Evolutionary conservation across 2,888 invertebrate genomes (phyloP).

Genomic region (Microplitis deprimator): DNA sequence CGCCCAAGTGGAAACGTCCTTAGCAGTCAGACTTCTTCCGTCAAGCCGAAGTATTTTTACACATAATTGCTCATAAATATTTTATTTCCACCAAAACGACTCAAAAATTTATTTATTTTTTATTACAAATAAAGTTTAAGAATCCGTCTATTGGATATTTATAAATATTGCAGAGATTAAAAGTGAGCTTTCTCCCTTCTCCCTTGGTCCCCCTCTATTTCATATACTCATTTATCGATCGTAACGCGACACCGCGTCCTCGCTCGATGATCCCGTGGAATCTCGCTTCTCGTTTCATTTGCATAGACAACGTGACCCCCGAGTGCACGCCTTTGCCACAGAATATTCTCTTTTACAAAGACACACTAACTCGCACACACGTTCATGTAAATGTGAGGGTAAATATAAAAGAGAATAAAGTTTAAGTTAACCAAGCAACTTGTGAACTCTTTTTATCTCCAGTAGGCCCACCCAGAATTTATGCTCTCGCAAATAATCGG

Average conservation of each 20-base stretch:
- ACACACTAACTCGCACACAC: neutral
- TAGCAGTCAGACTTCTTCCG: conserved; percentile 26
- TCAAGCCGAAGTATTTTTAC: too few relatives aligned
- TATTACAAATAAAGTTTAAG: too few relatives aligned
- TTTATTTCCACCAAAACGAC: too few relatives aligned
- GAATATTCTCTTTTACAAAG: conserved; percentile 29
- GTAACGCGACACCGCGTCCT: conserved; percentile 43
- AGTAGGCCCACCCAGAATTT: conserved; percentile 52
- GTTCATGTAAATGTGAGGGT: conserved; percentile 6
- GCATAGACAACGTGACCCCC: conserved; percentile 61
- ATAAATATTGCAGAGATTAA: too few relatives aligned
- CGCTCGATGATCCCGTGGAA: conserved; percentile 52
- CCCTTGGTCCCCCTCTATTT: neutral
- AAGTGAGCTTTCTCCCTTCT: too few relatives aligned
- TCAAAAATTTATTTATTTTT: too few relatives aligned
- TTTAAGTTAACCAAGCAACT: conserved; percentile 27
- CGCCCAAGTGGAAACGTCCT: conserved; percentile 24
- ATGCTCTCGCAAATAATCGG: conserved; percentile 60
- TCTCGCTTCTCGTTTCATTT: conserved; percentile 59
- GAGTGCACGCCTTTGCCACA: conserved; percentile 44
- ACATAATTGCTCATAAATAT: too few relatives aligned
- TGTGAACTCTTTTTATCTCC: conserved; percentile 21
- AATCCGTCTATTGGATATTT: too few relatives aligned
- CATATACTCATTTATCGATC: conserved; percentile 48
- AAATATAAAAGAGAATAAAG: conserved; percentile 18